Conservation (phyloP, 2,797 vertebrate genomes). For the Limnodromus scolopaceus region DNA sequence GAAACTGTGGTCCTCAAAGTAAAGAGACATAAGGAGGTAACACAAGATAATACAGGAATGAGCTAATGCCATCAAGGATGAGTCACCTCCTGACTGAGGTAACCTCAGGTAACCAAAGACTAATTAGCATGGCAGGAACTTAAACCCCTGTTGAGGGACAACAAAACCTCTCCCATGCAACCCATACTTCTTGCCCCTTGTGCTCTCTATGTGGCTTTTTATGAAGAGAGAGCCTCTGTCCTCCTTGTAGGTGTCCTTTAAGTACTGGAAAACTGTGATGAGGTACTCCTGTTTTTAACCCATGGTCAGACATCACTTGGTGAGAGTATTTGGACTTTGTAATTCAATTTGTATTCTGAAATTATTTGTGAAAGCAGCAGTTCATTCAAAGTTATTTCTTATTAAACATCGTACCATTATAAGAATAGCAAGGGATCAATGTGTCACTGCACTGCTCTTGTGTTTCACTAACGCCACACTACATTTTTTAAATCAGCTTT, state of each 20-base stretch:
- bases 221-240: background rate
- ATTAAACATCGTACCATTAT: background rate
- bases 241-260: background rate
- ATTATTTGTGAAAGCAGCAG: background rate
- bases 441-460: background rate
- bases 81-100: background rate
- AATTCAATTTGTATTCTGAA: background rate
- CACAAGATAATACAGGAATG: background rate
- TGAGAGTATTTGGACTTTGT: background rate
- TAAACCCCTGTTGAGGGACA: background rate
- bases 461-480: background rate
- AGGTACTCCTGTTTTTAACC: background rate
- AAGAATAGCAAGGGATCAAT: background rate
- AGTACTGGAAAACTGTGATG: background rate
- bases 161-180: background rate
- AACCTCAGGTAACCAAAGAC: background rate
- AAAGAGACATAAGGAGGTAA: background rate
- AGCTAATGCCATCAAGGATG: background rate
- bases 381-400: background rate
- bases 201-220: background rate
- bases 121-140: background rate
- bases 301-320: background rate
- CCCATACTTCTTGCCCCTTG: background rate
- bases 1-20: background rate
- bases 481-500: background rate